Evolutionary conservation across 2,888 invertebrate genomes (phyloP), one percentile per base, ranked within the genome.

Genomic region (Spodoptera exigua): DNA sequence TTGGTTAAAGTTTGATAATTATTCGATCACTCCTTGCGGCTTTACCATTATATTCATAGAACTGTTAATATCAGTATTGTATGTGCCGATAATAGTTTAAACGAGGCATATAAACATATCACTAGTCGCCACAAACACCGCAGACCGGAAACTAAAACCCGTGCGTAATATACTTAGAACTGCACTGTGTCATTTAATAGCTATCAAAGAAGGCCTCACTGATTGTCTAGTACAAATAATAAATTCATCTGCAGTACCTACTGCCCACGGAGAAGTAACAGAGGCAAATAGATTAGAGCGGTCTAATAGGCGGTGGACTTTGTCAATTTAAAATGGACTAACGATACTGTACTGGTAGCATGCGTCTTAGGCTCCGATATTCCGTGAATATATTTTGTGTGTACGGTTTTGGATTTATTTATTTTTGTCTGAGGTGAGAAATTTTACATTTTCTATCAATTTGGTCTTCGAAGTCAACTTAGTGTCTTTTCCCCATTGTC

Each of bases 131-230:
- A 40, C 64, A 51, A 39, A 45, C 13, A 64, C 46, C 43, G 27
- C 49, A 55, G 40, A 48, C 41, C 59, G 61, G 58, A 68, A 64
- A 52, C 43, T 51, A 34, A 53, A 61, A 63, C 46, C 47, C 61
- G 47, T 72, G 69, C 69, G 65, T 65, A 61, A 61, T 53, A 52
- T 72, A 61, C 61, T 58, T 39, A 61, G 58, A 72, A 65, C 32
- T 51, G 17, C 39, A 61, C 34, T 69, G 51, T 71, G 55, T 69
- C 73, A 73, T 48, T 61, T 57, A 61, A 72, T 69, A 1, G 39
- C 40, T 9, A 60, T 57, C 59, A 46, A 27, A 62, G 36, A 52
- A 40, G 12, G 18, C 18, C 17, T 21, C 17, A 34, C 17, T 51
- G 64, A 56, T 54, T 45, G 17, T 36, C 32, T 39, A 43, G 17